These are phyloP conservation scores for Distichodus sexfasciatus DNA, from an alignment of 2,797 vertebrate species.

Conservation along the genomic window DNA sequence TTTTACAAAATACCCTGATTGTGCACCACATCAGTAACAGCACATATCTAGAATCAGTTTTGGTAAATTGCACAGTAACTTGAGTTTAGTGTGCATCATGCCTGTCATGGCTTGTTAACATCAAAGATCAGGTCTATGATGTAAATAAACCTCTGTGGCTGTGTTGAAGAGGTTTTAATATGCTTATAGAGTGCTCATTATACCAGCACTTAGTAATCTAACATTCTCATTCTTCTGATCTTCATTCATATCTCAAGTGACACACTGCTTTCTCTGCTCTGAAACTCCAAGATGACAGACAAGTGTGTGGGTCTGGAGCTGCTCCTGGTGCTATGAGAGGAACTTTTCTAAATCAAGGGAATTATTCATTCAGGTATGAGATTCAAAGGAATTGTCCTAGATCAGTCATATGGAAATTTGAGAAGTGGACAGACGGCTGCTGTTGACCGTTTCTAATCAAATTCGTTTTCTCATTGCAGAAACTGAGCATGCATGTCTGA, in stretches of 20 bases:
- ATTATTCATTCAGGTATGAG: slow-evolving; percentile 48
- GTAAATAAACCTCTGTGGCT: slow-evolving; percentile 9
- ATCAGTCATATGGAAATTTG: slow-evolving; percentile 36
- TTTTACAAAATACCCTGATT: too few relatives aligned
- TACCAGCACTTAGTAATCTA: slow-evolving; percentile 37
- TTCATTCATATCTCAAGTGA: slow-evolving; percentile 16
- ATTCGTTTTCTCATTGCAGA: slow-evolving; percentile 26
- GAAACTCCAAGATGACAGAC: neutral
- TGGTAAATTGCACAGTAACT: neutral
- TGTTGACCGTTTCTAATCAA: slow-evolving; percentile 6
- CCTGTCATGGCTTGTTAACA: slow-evolving; percentile 20
- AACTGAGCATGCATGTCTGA: slow-evolving; percentile 10
- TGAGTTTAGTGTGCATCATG: slow-evolving; percentile 1
- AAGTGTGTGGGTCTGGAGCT: slow-evolving; percentile 9
- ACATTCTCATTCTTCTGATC: slow-evolving; percentile 16
- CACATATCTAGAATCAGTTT: neutral
- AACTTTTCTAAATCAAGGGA: slow-evolving; percentile 23
- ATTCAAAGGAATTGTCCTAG: slow-evolving; percentile 32
- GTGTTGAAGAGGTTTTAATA: slow-evolving; percentile 16
- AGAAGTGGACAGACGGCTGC: slow-evolving; percentile 6
- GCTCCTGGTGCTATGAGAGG: slow-evolving; percentile 8
- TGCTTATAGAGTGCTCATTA: slow-evolving; percentile 42
- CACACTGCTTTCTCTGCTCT: slow-evolving; percentile 6
- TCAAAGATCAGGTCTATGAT: neutral
- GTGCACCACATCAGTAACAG: too few relatives aligned